Evolutionary conservation across 2,888 invertebrate genomes (phyloP), one percentile per base, ranked within the genome.

Genomic region (Quadroppia sp.): DNA sequence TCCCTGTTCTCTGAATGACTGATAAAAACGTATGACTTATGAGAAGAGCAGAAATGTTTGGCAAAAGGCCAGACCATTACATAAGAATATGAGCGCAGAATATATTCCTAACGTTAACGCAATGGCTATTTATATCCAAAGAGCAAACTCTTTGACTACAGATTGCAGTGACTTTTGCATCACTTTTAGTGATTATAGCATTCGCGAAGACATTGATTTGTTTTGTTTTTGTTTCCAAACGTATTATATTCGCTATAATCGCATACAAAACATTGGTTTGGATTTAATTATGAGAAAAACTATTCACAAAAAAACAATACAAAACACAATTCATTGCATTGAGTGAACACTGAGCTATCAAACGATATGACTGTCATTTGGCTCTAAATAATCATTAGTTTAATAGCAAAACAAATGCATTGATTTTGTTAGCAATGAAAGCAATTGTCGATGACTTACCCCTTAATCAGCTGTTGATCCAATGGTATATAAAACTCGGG

Each of bases 111-210:
- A 15, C 56, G n/a, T n/a, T 56, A 56, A 28, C 20, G 36, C 61
- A 20, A 64, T 36, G 30, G 36, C 36, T 64, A 64, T 64, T 64
- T 36, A 64, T 64, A 64, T 15, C 17, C 20, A 1, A 61, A 20
- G 3, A 20, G 1, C 53, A 17, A n/a, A 20, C n/a, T 7, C 53
- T 53, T 53, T 53, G 17, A 64, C 20, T 28, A 64, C 61, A 36
- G 36, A 64, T 64, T 64, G n/a, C 61, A 64, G 36, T 64, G 36
- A 64, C 61, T 64, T 64, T 64, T 64, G 32, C 61, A 64, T 64
- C 36, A 64, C 17, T 36, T 64, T 64, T 64, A 36, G 32, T 9
- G 1, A 64, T 36, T 23, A 64, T 36, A 64, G 20, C 61, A 64
- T 20, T 36, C 1, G 45, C 36, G 15, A 36, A 64, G 61, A 64